Evolutionary conservation across 2,888 invertebrate genomes (phyloP), one percentile per base, ranked within the genome.

Genomic region (Noctua comes): DNA sequence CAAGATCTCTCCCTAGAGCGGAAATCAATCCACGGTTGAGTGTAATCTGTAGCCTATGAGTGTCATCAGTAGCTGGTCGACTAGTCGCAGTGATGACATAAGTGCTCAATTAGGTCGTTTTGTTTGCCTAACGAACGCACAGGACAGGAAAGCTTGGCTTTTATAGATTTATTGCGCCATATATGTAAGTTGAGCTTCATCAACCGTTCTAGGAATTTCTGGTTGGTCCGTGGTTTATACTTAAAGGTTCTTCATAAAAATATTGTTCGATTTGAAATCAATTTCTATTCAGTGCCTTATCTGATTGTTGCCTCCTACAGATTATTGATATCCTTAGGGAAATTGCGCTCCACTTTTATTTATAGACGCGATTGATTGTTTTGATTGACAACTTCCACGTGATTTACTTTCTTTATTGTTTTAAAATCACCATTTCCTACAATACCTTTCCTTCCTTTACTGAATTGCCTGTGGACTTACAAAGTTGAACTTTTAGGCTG

Each of bases 71-170:
- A 64, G 46, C 76, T 80, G 83, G 77, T 76, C 79, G 85, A 68
- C 40, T 76, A 79, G 72, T 80, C 81, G 86, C 81, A 89, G 88
- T 90, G 89, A 91, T 89, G 90, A 89, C 88, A 86, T 91, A 91
- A 92, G 91, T 90, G 90, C 85, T 89, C 90, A 91, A 91, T 92
- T 92, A 91, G 89, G 84, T 86, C 83, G 89, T 91, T 91, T 91
- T 91, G 91, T 91, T 91, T 90, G 89, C 85, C 82, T 83, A 84
- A 72, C 86, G 81, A 86, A 85, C 83, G 87, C 80, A 79, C 81
- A 80, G 86, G 64, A 76, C 46, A 83, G 86, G 71, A 76, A 54
- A 84, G 84, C 82, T 87, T 88, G 84, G 87, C 83, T 88, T 86
- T 89, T 86, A 88, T 86, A 86, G 27, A 65, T 76, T 72, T 62